Evolutionary conservation across 2,113 vertebrate species (phyloP).

Genomic region (Edolisoma coerulescens): DNA sequence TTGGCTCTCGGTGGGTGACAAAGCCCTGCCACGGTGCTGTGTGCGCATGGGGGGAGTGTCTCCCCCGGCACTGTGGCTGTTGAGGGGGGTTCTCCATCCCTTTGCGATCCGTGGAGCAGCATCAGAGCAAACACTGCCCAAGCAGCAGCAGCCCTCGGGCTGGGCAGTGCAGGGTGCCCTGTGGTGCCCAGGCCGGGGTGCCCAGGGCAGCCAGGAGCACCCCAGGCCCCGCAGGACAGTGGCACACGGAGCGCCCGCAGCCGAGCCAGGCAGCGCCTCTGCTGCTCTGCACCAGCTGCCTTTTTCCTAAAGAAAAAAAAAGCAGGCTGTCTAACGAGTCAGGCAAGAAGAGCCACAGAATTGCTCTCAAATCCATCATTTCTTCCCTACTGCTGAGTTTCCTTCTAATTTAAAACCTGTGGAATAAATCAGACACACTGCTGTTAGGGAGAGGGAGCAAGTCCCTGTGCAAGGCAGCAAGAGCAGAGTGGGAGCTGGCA

Average conservation of each 20-base stretch:
- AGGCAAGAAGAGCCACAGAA: not conserved
- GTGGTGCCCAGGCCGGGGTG: accelerated
- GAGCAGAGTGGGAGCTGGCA: not conserved
- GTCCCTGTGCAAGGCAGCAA: not conserved
- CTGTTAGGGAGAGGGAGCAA: not conserved
- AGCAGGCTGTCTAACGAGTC: not conserved
- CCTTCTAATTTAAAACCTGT: constrained; percentile 16
- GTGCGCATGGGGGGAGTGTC: accelerated
- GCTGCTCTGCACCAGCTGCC: not conserved
- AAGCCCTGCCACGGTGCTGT: accelerated
- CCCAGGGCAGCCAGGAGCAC: not conserved
- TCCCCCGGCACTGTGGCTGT: not conserved
- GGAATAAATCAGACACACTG: not conserved
- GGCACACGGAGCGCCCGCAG: accelerated
- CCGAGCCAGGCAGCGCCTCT: accelerated
- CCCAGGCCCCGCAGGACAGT: accelerated
- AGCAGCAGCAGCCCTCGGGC: not conserved
- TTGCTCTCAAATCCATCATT: not conserved
- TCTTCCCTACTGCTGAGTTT: not conserved
- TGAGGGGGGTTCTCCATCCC: not conserved
- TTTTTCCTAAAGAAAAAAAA: no score
- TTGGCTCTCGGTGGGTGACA: not conserved
- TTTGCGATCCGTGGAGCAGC: not conserved
- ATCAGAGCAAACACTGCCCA: not conserved
- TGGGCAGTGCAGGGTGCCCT: not conserved